A percentile compares a stretch with the other conserved stretches of the same genome.
These are phyloP conservation scores for Daphoenositta chrysoptera DNA, from an alignment of 2,113 vertebrate species.

Conservation along the genomic window DNA sequence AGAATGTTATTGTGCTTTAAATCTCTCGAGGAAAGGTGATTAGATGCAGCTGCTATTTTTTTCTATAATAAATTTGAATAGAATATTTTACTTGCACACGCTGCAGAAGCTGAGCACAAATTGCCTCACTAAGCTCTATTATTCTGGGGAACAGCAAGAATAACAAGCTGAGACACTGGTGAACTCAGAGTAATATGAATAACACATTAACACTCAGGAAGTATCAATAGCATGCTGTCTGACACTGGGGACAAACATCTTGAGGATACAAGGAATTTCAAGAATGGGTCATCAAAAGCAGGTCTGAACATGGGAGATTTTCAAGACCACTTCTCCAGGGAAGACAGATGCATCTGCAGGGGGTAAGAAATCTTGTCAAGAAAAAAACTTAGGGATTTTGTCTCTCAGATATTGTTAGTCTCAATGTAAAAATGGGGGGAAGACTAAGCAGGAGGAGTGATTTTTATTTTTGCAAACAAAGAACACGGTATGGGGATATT, in stretches of 20 bases:
- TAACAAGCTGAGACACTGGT: slow-evolving; percentile 61
- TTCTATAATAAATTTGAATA: slow-evolving; percentile 47
- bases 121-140: slow-evolving; percentile 64
- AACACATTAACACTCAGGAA: slow-evolving; percentile 43
- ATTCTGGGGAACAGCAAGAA: slow-evolving; percentile 56
- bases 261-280: not conserved
- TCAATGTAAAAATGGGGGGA: not conserved
- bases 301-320: not conserved
- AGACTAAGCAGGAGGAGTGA: not conserved
- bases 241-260: not conserved
- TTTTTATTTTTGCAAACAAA: not conserved
- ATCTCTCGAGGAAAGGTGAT: slow-evolving; percentile 55
- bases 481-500: not conserved
- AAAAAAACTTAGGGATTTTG: not conserved
- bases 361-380: not conserved
- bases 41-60: slow-evolving; percentile 25
- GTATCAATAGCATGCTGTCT: slow-evolving; percentile 26
- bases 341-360: not conserved
- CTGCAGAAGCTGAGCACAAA: slow-evolving; percentile 50
- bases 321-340: not conserved
- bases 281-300: not conserved
- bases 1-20: slow-evolving; percentile 27
- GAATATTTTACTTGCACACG: slow-evolving; percentile 23
- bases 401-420: not conserved
- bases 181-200: slow-evolving; percentile 66